Base-by-base conservation (phyloP, 23 tunicate genomes). In the Styela plicata region DNA sequence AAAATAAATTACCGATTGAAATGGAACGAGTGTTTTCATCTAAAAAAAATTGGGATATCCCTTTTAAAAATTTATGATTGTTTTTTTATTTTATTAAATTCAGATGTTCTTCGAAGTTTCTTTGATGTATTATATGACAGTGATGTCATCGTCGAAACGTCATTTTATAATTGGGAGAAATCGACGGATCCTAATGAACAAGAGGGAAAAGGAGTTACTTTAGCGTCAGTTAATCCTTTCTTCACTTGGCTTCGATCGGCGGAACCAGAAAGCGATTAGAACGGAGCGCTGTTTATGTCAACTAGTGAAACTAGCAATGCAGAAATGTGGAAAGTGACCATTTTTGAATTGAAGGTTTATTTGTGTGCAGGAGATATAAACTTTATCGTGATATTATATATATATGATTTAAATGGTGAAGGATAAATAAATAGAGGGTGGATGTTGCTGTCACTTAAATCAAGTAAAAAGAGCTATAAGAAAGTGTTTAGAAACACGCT, bases 171-270 rank as follows among this genome's bases (percentile, higher is more conserved):
- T 26, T 87, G 91, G 91, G 83, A 87, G 77, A 34, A 82, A 25
- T 57, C 85, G 0, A 63, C 65, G 2, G 86, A 87, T 35, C 85
- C 80, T 19, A 36, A 62, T 0, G 86, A 87, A 34, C 30, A 37
- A 63, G 91, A 87, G 27, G 91, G 91, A 2, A 74, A 34, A 63
- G 91, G 86, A 17, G 91, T 87, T 21, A 76, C 91, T 24, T n/a
- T 87, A 37, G 63, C 78, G 13, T 82, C 91, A n/a, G 91, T 82
- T 26, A 87, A 82, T 25, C 80, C 85, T 10, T 87, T 87, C 34
- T 74, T 87, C n/a, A 87, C 91, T 18, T 87, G 91, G 91, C 79
- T 87, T 20, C 91, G 86, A 10, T 18, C 68, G 2, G 91, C 86
- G 2, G 91, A 87, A 13, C 74, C 69, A 13, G 91, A 87, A 36